These are phyloP conservation scores for Amazona vittata DNA, from an alignment of 2,113 vertebrate genomes.

Conservation along the genomic window DNA sequence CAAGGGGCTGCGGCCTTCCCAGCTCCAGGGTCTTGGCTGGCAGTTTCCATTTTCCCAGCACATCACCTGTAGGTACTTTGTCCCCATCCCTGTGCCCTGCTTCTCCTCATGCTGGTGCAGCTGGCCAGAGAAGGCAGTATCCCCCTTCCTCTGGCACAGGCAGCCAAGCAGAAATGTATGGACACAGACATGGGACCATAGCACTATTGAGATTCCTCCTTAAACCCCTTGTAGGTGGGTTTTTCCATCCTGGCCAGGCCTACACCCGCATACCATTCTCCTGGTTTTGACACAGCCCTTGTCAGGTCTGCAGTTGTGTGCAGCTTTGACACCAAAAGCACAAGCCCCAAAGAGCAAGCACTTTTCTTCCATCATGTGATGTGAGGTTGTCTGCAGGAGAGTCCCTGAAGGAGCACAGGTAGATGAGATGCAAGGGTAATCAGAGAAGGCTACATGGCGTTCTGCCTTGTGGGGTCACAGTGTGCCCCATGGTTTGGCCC, in stretches of 20 bases:
- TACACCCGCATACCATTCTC: neutral
- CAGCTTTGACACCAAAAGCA: neutral
- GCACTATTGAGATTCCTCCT: neutral
- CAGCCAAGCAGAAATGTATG: neutral
- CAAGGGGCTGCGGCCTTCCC: neutral
- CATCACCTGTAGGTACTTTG: neutral
- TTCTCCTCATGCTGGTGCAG: fast-evolving
- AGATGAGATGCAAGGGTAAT: neutral
- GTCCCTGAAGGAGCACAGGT: neutral
- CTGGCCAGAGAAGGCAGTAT: neutral
- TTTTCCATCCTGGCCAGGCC: neutral
- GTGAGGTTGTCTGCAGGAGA: neutral
- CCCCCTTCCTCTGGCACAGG: neutral
- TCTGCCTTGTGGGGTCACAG: neutral
- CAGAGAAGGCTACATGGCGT: neutral
- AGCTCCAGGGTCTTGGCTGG: neutral
- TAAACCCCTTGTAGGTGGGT: neutral
- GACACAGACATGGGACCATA: neutral
- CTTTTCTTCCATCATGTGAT: neutral
- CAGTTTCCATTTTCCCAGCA: fast-evolving
- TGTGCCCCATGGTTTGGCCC: neutral
- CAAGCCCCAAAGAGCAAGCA: neutral
- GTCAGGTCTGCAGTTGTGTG: neutral
- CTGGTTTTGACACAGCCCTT: neutral
- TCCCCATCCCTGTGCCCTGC: neutral